Evolutionary conservation across 2,888 invertebrate genomes (phyloP), one percentile per base, ranked within the genome.

Genomic region (Coecobrya sp.): DNA sequence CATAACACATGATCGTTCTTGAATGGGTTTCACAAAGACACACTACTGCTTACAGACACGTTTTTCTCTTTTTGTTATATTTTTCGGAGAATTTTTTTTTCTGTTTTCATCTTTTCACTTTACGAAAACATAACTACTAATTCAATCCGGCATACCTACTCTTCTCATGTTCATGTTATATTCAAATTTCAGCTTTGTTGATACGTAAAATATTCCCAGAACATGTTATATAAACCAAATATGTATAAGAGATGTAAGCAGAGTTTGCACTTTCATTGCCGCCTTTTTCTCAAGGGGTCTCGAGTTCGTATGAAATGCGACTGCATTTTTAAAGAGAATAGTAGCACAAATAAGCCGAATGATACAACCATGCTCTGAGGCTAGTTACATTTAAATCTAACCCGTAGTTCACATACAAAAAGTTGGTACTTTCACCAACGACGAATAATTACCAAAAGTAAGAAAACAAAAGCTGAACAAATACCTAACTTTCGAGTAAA

Each of bases 51-150:
- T 76, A 10, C n/a, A 16, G 16, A 62, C 25, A 36, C 42, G 59
- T 45, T 65, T 68, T 7, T 8, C 11, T 62, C 65, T 45, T 45
- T 65, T 65, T 36, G 19, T 45, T 25, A 45, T 62, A 45, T 62
- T 85, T 62, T 22, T 42, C 16, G 13, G 65, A n/a, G 5, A 55
- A 55, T n/a, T n/a, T 16, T 19, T 81, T 52, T 16, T 19, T 82
- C 59, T 36, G 25, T 11, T 82, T 36, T 36, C 25, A 19, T 65
- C 55, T 55, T 55, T 65, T 65, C 36, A 42, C 52, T 65, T 84
- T 84, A 45, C 52, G 19, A 84, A 19, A 55, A 55, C 55, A 55
- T n/a, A 84, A 65, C 8, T 30, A 65, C 82, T 82, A 82, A 82
- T 82, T 82, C 82, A 82, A 59, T 84, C 65, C 25, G n/a, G 16